Percentiles rank a stretch among this genome's conserved stretches.
These are phyloP conservation scores for Malurus alboscapulatus DNA, from an alignment of 2,113 vertebrate species.

Conservation along the genomic window DNA sequence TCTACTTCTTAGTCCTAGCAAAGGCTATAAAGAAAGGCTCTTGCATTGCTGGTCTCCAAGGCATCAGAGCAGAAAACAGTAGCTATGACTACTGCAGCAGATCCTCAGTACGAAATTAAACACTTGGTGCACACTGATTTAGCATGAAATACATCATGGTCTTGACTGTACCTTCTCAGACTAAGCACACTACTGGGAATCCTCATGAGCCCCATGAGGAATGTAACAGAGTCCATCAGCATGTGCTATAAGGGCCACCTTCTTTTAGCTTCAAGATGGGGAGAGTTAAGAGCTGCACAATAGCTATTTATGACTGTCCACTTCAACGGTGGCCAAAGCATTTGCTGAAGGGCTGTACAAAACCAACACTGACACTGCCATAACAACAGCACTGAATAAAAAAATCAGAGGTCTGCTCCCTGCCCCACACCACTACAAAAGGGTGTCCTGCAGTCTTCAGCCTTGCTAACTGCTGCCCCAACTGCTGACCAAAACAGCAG, in stretches of 20 bases:
- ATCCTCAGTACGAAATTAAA: not conserved
- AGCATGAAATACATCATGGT: not conserved
- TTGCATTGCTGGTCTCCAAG: not conserved
- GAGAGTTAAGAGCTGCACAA: not conserved
- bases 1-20: not conserved
- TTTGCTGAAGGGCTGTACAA: not conserved
- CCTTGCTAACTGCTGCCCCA: not conserved
- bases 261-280: not conserved
- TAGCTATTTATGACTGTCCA: not conserved
- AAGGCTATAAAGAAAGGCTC: not conserved
- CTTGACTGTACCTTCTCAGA: not conserved
- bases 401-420: not conserved
- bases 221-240: not conserved
- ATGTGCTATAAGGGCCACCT: not conserved
- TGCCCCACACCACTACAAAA: not conserved
- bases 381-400: not conserved
- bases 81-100: not conserved
- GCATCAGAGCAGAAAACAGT: not conserved
- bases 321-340: not conserved
- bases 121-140: not conserved
- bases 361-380: not conserved
- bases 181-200: not conserved
- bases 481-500: not conserved
- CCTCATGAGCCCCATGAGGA: not conserved
- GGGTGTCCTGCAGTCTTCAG: not conserved